Evolutionary conservation across 2,888 invertebrate species (phyloP).

Genomic region (Creontiades dilutus): DNA sequence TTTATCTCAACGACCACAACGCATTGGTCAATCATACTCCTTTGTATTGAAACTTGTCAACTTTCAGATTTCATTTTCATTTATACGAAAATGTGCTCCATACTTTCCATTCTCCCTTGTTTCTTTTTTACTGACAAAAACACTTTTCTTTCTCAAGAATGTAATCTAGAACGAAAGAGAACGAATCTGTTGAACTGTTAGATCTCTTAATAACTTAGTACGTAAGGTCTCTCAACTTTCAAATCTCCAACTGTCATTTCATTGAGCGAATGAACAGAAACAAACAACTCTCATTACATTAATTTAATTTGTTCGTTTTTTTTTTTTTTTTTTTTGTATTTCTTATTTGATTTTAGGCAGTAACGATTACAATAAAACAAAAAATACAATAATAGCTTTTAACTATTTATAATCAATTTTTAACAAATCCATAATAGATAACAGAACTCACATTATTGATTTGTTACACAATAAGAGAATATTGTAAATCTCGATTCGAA

Average conservation of each 20-base stretch:
- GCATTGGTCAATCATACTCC: not conserved
- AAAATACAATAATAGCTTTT: conserved; percentile 52
- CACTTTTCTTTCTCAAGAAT: not conserved
- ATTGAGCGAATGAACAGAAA: conserved; percentile 16
- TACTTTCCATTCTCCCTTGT: not conserved
- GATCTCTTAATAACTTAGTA: conserved; percentile 44
- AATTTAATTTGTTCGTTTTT: too few relatives aligned
- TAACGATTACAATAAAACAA: conserved; percentile 37
- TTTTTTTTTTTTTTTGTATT: too few relatives aligned
- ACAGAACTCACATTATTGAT: conserved; percentile 47
- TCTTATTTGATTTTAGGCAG: conserved; percentile 18
- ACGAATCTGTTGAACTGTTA: conserved; percentile 64
- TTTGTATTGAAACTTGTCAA: conserved; percentile 19
- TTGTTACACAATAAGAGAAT: conserved; percentile 46
- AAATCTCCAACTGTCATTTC: conserved; percentile 1
- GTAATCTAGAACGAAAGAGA: conserved; percentile 52
- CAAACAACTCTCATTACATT: too few relatives aligned
- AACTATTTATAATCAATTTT: conserved; percentile 33
- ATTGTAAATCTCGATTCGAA: conserved; percentile 61
- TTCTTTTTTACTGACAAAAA: too few relatives aligned
- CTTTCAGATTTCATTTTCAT: not conserved
- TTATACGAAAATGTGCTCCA: not conserved
- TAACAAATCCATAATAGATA: conserved; percentile 36
- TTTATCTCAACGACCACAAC: not conserved
- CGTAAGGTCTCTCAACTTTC: conserved; percentile 42